Evolutionary conservation across 2,113 vertebrate species (phyloP).

Genomic region (Bujurquina vittata): DNA sequence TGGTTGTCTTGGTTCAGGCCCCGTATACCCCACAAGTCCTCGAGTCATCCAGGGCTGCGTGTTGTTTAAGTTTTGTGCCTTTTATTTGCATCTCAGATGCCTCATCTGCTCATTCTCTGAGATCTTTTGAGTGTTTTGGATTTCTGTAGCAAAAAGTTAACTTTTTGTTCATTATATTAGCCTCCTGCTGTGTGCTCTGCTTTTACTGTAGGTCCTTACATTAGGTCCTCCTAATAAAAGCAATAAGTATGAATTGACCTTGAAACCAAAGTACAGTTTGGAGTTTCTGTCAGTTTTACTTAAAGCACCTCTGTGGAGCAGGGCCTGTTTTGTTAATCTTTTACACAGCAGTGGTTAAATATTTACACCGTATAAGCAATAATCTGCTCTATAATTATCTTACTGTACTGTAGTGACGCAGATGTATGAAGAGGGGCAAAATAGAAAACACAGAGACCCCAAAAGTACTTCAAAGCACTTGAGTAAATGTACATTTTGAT

Average conservation of each 20-base stretch:
- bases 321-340: not conserved
- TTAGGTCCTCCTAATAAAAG: not conserved
- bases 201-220: not conserved
- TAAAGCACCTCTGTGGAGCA: not conserved
- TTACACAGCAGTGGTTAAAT: not conserved
- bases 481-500: not conserved
- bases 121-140: not conserved
- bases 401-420: not conserved
- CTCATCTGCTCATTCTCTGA: not conserved
- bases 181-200: not conserved
- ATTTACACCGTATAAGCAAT: not conserved
- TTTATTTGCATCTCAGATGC: not conserved
- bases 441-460: not conserved
- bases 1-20: not conserved
- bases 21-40: not conserved
- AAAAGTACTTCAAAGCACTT: not conserved
- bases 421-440: not conserved
- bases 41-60: not conserved
- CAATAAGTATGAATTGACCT: not conserved
- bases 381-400: conserved; percentile 1
- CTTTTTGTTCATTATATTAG: not conserved
- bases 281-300: not conserved
- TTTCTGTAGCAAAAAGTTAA: not conserved
- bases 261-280: not conserved
- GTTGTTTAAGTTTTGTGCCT: not conserved